phyloP scores from a whole-genome alignment of 1,140 invertebrate genomes.

The Melitaea cinxia region DNA sequence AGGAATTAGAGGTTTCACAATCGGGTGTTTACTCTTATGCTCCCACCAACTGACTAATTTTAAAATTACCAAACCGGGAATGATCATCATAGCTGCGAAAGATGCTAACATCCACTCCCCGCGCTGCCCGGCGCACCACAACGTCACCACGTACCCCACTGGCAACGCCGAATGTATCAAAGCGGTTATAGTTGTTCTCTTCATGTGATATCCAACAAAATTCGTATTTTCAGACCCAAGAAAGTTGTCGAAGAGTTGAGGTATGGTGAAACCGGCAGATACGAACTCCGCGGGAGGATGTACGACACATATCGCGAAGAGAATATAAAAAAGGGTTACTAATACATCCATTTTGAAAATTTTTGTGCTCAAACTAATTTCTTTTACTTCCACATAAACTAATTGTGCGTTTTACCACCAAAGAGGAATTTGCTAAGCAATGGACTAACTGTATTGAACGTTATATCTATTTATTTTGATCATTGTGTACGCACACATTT shows the following conservation, averaged over 20 bases:
- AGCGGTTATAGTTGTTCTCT: slow-evolving; percentile 84
- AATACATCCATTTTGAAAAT: slow-evolving; percentile 78
- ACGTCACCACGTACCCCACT: slow-evolving; percentile 84
- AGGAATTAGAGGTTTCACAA: slow-evolving; percentile 84
- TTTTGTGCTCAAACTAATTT: background rate
- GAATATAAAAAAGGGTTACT: slow-evolving; percentile 85
- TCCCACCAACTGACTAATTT: slow-evolving; percentile 85
- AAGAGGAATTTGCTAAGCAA: background rate
- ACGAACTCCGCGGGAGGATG: slow-evolving; percentile 90
- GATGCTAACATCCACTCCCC: slow-evolving; percentile 65
- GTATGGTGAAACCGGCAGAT: slow-evolving; percentile 87
- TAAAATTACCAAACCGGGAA: slow-evolving; percentile 63
- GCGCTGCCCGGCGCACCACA: slow-evolving; percentile 56
- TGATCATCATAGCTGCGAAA: slow-evolving; percentile 53
- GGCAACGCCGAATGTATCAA: slow-evolving; percentile 87
- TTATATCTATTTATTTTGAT: slow-evolving; percentile 17
- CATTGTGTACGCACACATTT: background rate
- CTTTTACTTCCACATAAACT: background rate
- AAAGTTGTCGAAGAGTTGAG: slow-evolving; percentile 84
- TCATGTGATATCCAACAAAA: slow-evolving; percentile 89
- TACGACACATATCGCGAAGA: slow-evolving; percentile 86
- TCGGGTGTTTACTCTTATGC: slow-evolving; percentile 89
- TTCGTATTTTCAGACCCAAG: slow-evolving; percentile 86
- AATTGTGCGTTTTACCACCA: background rate
- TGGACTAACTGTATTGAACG: slow-evolving; percentile 15